Base-by-base conservation (phyloP, 2,797 vertebrate species). In the Enteromius anoplus region DNA sequence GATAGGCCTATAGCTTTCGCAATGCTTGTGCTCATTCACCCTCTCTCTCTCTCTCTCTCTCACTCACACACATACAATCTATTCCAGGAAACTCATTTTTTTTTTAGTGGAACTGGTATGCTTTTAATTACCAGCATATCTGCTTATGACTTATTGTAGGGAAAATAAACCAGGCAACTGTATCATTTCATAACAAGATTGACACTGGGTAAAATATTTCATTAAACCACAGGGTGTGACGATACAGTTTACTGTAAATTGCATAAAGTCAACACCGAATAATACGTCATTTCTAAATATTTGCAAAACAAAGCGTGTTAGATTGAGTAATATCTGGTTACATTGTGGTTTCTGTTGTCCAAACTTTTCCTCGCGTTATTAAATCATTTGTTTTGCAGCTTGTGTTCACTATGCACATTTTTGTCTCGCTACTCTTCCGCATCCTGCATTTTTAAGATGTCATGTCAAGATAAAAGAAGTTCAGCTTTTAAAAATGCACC, bases 91-190 rank as follows among this genome's bases (percentile, higher is more conserved):
- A 75, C 40, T 37, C 49, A 81, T 83, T 85, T 77, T 83, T 83
- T 32, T 53, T 65, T 85, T 83, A 78, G 75, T 64, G 26, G 8
- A 26, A 58, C 29, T 40, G 21, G 60, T 62, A 53, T 75, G 72
- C 29, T 82, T 87, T 86, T 87, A 82, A 87, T 84, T 87, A 86
- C 60, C 53, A 60, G 40, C 19, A 80, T 69, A 82, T 34, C 72
- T 80, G 58, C 42, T 40, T 71, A 47, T 77, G 66, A n/a, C 55
- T 76, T 65, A 34, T 37, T 76, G 45, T 34, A 55, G 58, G 62
- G 64, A 26, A 80, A 80, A 71, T 66, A 29, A 85, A 82, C n/a
- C n/a, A 42, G 19, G 37, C 11, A 70, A 64, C 78, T 26, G 14
- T 73, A 32, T 19, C 8, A 65, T 37, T 26, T 65, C 29, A 45